Evolutionary conservation across 2,888 invertebrate species (phyloP).

Genomic region (Watsonalla cultraria): DNA sequence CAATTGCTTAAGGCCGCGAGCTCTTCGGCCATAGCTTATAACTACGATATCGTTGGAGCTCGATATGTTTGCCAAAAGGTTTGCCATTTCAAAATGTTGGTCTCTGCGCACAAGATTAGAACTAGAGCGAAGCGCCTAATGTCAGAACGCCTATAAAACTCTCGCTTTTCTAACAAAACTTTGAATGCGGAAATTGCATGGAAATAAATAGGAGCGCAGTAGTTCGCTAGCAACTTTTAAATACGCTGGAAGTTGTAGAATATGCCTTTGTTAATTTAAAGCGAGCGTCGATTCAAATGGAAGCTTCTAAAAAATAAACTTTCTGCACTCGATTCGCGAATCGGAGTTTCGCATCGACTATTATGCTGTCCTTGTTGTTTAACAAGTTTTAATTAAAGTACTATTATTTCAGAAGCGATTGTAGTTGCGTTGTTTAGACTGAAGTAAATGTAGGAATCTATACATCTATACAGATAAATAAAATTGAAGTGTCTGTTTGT

Average conservation of each 20-base stretch:
- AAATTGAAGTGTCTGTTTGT: too few relatives aligned
- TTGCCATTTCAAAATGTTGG: too few relatives aligned
- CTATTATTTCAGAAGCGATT: slow-evolving; percentile 7
- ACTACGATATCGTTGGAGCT: too few relatives aligned
- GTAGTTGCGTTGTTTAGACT: slow-evolving; percentile 9
- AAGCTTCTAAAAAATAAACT: slow-evolving; percentile 44
- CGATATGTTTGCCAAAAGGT: too few relatives aligned
- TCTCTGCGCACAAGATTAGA: too few relatives aligned
- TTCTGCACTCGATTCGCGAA: slow-evolving; percentile 14
- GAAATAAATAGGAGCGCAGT: slow-evolving; percentile 58
- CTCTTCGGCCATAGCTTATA: too few relatives aligned
- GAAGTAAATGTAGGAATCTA: too few relatives aligned
- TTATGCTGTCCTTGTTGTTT: slow-evolving; percentile 20
- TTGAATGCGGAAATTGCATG: slow-evolving; percentile 57
- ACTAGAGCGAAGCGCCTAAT: slow-evolving; percentile 16
- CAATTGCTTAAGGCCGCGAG: too few relatives aligned
- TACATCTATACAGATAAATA: too few relatives aligned
- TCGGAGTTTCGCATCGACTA: slow-evolving; percentile 27
- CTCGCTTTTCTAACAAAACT: slow-evolving; percentile 60
- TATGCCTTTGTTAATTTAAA: slow-evolving; percentile 66
- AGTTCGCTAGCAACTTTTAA: slow-evolving; percentile 62
- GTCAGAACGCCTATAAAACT: slow-evolving; percentile 45
- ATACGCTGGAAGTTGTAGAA: slow-evolving; percentile 44
- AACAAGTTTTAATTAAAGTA: slow-evolving; percentile 23
- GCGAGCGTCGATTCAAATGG: slow-evolving; percentile 41